These are phyloP conservation scores for Sorex fumeus DNA, from an alignment of 2,113 vertebrate genomes.

Conservation along the genomic window DNA sequence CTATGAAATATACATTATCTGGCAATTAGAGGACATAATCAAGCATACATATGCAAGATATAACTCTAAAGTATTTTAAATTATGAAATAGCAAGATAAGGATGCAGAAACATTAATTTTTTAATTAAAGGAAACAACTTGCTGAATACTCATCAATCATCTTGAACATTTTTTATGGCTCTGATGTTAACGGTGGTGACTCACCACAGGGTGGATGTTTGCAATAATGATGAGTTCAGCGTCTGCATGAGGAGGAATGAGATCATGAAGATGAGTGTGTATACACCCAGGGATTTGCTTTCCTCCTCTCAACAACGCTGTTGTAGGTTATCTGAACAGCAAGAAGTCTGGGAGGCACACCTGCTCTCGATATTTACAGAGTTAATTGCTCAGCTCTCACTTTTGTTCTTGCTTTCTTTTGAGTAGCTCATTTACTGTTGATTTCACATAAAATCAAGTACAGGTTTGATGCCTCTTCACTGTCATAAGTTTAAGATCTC, in stretches of 20 bases:
- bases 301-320: not conserved
- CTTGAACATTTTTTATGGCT: not conserved
- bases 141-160: not conserved
- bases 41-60: not conserved
- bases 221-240: not conserved
- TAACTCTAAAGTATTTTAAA: not conserved
- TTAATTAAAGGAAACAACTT: not conserved
- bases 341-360: conserved; percentile 14
- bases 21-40: not conserved
- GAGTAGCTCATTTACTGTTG: not conserved
- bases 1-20: not conserved
- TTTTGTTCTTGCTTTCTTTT: conserved; percentile 36
- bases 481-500: not conserved
- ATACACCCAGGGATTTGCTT: not conserved
- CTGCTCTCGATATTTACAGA: conserved; percentile 49
- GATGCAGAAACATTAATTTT: not conserved
- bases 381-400: conserved; percentile 33
- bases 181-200: conserved; percentile 10
- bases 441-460: conserved; percentile 38
- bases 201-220: not conserved
- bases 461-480: not conserved
- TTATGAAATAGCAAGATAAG: not conserved
- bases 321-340: not conserved
- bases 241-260: conserved; percentile 28
- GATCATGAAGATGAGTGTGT: not conserved